These are phyloP conservation scores for Acanthisitta chloris DNA, from an alignment of 2,113 vertebrate genomes.

Conservation along the genomic window DNA sequence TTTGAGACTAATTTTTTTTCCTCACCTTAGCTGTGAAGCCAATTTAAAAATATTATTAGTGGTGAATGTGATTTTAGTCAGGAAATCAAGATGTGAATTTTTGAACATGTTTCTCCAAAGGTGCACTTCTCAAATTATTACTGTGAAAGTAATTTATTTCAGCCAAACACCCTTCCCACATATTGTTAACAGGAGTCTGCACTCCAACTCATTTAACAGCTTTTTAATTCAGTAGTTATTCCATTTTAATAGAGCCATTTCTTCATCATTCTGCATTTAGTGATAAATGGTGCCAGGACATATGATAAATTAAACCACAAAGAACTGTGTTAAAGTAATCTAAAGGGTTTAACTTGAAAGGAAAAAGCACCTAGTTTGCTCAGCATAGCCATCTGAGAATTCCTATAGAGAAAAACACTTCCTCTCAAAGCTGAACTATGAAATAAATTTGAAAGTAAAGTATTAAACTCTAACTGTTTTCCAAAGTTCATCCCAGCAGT, in stretches of 20 bases:
- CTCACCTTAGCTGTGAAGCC: slow-evolving; percentile 48
- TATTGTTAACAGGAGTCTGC: slow-evolving; percentile 75
- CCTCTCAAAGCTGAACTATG: slow-evolving; percentile 51
- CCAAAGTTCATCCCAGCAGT: slow-evolving; percentile 9
- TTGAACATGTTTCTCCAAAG: slow-evolving; percentile 76
- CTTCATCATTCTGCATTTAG: slow-evolving; percentile 83
- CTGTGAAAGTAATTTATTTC: slow-evolving; percentile 80
- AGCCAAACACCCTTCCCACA: slow-evolving; percentile 75
- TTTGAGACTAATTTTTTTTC: slow-evolving; percentile 46
- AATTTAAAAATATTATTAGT: slow-evolving; percentile 73
- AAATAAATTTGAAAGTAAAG: slow-evolving; percentile 65
- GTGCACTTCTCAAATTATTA: slow-evolving; percentile 74
- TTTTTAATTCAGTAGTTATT: slow-evolving; percentile 83
- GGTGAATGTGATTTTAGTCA: slow-evolving; percentile 65
- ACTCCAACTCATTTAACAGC: slow-evolving; percentile 78
- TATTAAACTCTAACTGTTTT: slow-evolving; percentile 58
- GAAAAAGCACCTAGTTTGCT: slow-evolving; percentile 68
- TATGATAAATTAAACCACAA: slow-evolving; percentile 80
- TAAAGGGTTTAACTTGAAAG: slow-evolving; percentile 75
- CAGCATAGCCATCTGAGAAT: slow-evolving; percentile 44
- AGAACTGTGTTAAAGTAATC: slow-evolving; percentile 73
- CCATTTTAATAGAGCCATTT: slow-evolving; percentile 82
- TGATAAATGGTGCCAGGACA: slow-evolving; percentile 82
- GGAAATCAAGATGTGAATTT: slow-evolving; percentile 77
- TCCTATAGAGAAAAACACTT: slow-evolving; percentile 48